Percentiles rank a stretch among this genome's conserved stretches.
These are phyloP conservation scores for Taurulus bubalis DNA, from an alignment of 2,113 vertebrate genomes.

Conservation along the genomic window DNA sequence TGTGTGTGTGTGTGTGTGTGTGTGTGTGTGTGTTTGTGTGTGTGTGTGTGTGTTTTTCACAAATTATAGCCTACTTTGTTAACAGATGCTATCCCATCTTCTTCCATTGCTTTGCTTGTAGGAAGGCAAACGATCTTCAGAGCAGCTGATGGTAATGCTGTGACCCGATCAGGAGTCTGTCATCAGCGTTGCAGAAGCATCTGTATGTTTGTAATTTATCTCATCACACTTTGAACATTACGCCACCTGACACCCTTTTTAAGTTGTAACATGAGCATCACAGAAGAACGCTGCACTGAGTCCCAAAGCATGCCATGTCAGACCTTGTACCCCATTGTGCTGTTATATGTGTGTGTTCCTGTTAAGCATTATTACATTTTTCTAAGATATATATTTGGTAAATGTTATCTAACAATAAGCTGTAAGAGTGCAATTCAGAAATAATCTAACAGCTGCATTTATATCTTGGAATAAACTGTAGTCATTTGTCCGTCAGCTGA, in stretches of 20 bases:
- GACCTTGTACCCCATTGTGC: background rate
- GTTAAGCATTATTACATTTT: background rate
- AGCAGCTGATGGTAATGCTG: slow-evolving; percentile 26
- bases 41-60: background rate
- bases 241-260: slow-evolving; percentile 41
- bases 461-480: background rate
- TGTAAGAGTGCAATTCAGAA: background rate
- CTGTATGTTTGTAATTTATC: background rate
- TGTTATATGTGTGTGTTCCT: background rate
- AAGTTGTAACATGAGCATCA: slow-evolving; percentile 36
- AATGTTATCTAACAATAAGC: background rate
- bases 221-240: slow-evolving; percentile 28
- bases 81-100: background rate
- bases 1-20: background rate
- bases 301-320: background rate
- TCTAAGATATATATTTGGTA: too few relatives aligned
- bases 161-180: slow-evolving; percentile 27
- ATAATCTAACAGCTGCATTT: background rate
- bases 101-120: background rate
- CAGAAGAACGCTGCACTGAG: background rate
- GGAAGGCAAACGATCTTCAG: background rate
- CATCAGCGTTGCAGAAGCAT: background rate
- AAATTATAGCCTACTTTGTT: background rate
- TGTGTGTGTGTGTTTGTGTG: background rate
- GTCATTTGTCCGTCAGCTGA: slow-evolving; percentile 7